Base-by-base conservation (phyloP, 64 coral and sea anemone species). In the Stichodactyla mertensii region DNA sequence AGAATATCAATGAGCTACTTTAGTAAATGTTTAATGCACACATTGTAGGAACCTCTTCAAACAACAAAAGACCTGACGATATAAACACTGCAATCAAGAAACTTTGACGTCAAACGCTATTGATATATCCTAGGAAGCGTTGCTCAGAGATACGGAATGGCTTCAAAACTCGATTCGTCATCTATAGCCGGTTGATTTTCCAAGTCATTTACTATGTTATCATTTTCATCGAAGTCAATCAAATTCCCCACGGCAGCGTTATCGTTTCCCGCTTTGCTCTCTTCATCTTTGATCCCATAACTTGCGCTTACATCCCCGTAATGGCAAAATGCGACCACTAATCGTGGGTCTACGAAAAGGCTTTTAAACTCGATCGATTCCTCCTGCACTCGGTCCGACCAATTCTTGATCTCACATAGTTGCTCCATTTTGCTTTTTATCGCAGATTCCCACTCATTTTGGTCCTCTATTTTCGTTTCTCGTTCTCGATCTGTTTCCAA, bases 281-380 rank as follows among this genome's bases (percentile, higher is more conserved):
- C 78, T 55, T 81, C 78, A 52, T 53, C 53, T 18, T 81, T 81
- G 52, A 81, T 81, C 78, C 53, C 78, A 81, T 81, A 81, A 81
- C 78, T 81, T 52, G 78, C 54, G 20, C 36, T 81, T 54, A 81
- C 19, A 54, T 81, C 78, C 1, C 78, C 78, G 78, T 53, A 81
- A 81, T 81, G 51, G 54, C 78, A 81, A 54, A 81, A 81, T 2
- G 53, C 78, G 51, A 20, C 52, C 36, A 54, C 19, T 28, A 81
- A 14, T 55, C 22, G 4, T 20, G 78, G 78, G 53, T 81, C 78
- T 53, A 28, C 31, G 15, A 81, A 55, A 6, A 81, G 26, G 5
- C 78, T 81, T 81, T 81, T 52, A 55, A 81, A 81, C 8, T 81
- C 52, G 16, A 81, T 55, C 15, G 53, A 81, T 81, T 81, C 51